Percentiles rank a stretch among this genome's conserved stretches.
Evolutionary conservation across 1,140 invertebrate genomes (phyloP).

Genomic region (Bombyx mori): DNA sequence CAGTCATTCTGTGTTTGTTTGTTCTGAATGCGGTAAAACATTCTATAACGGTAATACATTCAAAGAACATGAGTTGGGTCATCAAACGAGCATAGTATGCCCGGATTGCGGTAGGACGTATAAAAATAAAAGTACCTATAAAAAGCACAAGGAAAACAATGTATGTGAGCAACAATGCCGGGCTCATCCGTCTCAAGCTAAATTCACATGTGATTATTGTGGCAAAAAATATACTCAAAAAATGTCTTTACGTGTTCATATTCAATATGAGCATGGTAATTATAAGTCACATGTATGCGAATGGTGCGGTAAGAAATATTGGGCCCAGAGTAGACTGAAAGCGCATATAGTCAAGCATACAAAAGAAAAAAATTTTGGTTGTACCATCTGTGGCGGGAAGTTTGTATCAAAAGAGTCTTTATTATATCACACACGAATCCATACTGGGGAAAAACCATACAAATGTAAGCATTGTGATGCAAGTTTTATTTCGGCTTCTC

Average conservation of each 20-base stretch:
- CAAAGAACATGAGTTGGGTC: constrained; percentile 48
- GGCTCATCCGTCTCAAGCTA: constrained; percentile 36
- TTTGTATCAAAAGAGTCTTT: constrained; percentile 61
- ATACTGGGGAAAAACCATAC: constrained; percentile 68
- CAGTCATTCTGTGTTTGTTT: constrained; percentile 40
- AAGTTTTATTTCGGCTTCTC: constrained; percentile 45
- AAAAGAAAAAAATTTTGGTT: constrained; percentile 55
- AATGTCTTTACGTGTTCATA: constrained; percentile 49
- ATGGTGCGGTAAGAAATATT: constrained; percentile 56
- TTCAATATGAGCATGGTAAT: constrained; percentile 55
- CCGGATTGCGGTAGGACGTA: constrained; percentile 50
- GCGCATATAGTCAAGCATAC: constrained; percentile 66
- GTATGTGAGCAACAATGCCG: constrained; percentile 40
- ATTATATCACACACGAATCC: constrained; percentile 56
- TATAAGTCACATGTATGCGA: constrained; percentile 51
- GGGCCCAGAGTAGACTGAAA: constrained; percentile 45
- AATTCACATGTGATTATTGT: constrained; percentile 55
- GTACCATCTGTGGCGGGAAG: constrained; percentile 46
- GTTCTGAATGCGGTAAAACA: constrained; percentile 47
- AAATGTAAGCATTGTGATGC: constrained; percentile 42
- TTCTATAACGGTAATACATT: constrained; percentile 47
- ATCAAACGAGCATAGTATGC: constrained; percentile 38
- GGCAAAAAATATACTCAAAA: constrained; percentile 58
- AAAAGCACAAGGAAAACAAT: constrained; percentile 52
- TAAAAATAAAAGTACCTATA: constrained; percentile 47